A percentile compares a stretch with the other conserved stretches of the same genome.
Evolutionary conservation across 2,888 invertebrate species (phyloP).

Genomic region (Gonocerus acuteangulatus): DNA sequence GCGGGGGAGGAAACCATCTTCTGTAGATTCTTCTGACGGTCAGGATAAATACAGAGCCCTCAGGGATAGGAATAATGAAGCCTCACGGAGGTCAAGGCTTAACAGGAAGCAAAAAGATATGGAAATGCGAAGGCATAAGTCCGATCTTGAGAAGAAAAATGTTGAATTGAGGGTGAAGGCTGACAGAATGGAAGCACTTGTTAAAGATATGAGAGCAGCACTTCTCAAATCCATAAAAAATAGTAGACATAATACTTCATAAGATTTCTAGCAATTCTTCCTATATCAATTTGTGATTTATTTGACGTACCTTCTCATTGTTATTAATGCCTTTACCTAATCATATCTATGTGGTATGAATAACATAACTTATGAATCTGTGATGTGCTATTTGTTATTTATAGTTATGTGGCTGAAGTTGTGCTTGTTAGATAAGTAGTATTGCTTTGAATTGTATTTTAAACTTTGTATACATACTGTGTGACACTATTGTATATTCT

Average conservation of each 20-base stretch:
- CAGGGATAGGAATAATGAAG: conserved; percentile 70
- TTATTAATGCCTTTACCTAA: neutral
- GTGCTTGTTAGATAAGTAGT: neutral
- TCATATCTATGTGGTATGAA: neutral
- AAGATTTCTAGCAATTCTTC: neutral
- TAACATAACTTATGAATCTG: neutral
- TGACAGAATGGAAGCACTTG: conserved; percentile 60
- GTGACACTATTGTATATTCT: too few relatives aligned
- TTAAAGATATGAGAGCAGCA: conserved; percentile 43
- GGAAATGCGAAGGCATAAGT: conserved; percentile 50
- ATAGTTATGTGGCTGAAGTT: neutral
- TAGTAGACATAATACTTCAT: conserved; percentile 8
- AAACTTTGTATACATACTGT: too few relatives aligned
- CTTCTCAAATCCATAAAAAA: conserved; percentile 25
- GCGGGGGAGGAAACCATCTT: neutral
- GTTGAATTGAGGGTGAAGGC: conserved; percentile 57
- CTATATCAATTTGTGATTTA: neutral
- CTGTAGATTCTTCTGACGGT: neutral
- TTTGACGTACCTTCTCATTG: neutral
- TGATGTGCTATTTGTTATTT: neutral
- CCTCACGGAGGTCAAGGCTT: conserved; percentile 64
- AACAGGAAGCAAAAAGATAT: conserved; percentile 57
- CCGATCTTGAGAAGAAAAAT: conserved; percentile 56
- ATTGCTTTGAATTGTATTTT: too few relatives aligned
- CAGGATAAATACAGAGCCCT: conserved; percentile 55